A percentile compares a stretch with the other conserved stretches of the same genome.
phyloP scores from a whole-genome alignment of 2,797 vertebrate species.

The Coreius guichenoti region DNA sequence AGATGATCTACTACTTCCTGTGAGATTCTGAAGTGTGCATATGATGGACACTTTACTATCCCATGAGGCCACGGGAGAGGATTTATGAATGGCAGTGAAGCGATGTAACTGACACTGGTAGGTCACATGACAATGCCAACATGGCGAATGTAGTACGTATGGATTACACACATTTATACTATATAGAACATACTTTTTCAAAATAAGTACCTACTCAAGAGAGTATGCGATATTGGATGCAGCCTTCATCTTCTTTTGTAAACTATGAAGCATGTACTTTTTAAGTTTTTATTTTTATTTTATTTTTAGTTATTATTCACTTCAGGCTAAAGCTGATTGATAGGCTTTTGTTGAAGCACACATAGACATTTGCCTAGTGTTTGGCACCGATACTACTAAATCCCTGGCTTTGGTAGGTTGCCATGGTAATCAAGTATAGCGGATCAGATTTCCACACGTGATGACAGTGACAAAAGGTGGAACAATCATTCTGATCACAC shows the following conservation, averaged over 20 bases:
- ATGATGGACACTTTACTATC: too few relatives aligned
- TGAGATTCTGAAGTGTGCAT: too few relatives aligned
- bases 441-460: constrained; percentile 53
- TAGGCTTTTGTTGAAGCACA: background rate
- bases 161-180: background rate
- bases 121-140: background rate
- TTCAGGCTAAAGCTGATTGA: background rate
- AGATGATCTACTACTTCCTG: too few relatives aligned
- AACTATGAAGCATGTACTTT: background rate
- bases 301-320: background rate
- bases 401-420: constrained; percentile 56
- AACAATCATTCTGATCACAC: constrained; percentile 51
- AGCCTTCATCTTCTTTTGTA: background rate
- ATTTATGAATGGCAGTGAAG: background rate
- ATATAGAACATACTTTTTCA: background rate
- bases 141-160: background rate
- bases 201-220: background rate
- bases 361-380: constrained; percentile 19
- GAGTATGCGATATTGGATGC: background rate
- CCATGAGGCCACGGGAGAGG: too few relatives aligned
- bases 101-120: background rate
- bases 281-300: too few relatives aligned
- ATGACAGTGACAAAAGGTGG: constrained; percentile 51
- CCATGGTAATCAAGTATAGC: constrained; percentile 60
- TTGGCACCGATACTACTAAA: constrained; percentile 53